Conservation (phyloP, 2,797 vertebrate species). For the Strix occidentalis region DNA sequence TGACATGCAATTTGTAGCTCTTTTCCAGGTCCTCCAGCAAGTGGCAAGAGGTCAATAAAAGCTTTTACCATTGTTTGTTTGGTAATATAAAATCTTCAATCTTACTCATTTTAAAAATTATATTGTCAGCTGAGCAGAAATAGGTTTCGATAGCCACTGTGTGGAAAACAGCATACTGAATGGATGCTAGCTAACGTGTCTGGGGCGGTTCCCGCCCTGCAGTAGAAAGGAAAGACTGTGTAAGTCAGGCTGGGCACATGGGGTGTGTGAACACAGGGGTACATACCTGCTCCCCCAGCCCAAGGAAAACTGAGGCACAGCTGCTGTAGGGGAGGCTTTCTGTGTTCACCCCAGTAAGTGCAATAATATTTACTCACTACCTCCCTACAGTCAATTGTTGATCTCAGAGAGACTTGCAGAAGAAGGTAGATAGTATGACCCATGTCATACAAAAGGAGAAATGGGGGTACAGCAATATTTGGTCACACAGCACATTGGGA, state of each 20-base stretch:
- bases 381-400: accelerated
- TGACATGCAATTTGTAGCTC: neutral
- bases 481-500: neutral
- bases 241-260: neutral
- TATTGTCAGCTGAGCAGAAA: neutral
- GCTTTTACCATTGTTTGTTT: neutral
- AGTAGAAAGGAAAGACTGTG: neutral
- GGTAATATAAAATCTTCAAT: neutral
- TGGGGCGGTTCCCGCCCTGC: neutral
- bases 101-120: neutral
- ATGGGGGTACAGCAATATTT: neutral
- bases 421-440: neutral
- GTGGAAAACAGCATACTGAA: neutral
- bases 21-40: neutral
- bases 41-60: neutral
- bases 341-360: neutral
- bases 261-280: neutral
- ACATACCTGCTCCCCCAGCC: neutral
- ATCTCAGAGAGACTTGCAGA: neutral
- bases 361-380: neutral
- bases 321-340: neutral
- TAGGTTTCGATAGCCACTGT: neutral
- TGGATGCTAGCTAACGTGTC: neutral
- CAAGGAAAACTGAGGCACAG: neutral
- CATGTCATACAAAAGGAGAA: neutral